Base-by-base conservation (phyloP, 2,888 invertebrate genomes). In the Dascillus cervinus region DNA sequence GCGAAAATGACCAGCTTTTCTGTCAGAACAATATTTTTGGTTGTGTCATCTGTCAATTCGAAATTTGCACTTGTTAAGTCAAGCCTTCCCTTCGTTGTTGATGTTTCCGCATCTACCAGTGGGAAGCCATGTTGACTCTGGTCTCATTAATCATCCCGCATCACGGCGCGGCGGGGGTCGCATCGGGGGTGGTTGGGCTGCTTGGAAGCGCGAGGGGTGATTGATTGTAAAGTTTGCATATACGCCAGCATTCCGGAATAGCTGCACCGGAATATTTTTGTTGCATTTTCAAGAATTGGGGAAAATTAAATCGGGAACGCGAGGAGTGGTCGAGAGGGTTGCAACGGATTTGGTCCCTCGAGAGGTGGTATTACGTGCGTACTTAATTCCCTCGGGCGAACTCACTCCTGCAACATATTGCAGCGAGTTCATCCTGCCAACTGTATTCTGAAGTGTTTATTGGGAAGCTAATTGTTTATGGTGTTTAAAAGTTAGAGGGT, bases 111-210 rank as follows among this genome's bases (percentile, higher is more conserved):
- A 41, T 41, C 36, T 41, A 37, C 37, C 45, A 42, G 42, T 39
- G 46, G 42, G 45, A 46, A 46, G 50, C 45, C 43, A 49, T 50
- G 54, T 53, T 53, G 51, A 47, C 46, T 49, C 39, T 40, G 45
- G 47, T 46, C 42, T 47, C 54, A 54, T 54, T 53, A 54, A 54
- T 54, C 54, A 54, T 53, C 47, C 46, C 50, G 43, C 46, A 47
- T 50, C 47, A 44, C 34, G 35, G 43, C 46, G 37, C 47, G 44
- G 34, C 41, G 34, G 44, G 46, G 41, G 41, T 37, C 32, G n/a
- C 34, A 37, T 43, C 35, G 38, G 39, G 39, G 40, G 39, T 36
- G 41, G 53, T 17, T 37, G 47, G 50, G 25, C 49, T 47, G 27
- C 34, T 26, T 37, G 37, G 46, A 23, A 40, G 35, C 33, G 43